Conservation (phyloP, 2,888 invertebrate species). For the Oligia latruncula region DNA sequence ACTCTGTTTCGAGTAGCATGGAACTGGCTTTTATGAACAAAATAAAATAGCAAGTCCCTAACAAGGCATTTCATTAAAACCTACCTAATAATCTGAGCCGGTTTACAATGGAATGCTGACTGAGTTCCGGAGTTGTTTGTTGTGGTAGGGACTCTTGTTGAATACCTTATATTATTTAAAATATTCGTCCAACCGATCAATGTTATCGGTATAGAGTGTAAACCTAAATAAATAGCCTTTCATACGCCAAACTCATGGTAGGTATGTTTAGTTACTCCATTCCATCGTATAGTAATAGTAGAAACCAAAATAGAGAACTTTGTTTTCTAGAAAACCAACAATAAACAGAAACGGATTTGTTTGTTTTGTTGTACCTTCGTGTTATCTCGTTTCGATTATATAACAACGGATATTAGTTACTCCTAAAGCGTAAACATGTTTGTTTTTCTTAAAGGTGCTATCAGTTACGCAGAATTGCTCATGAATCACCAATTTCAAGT, state of each 20-base stretch:
- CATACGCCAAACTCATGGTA: neutral
- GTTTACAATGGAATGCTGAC: slow-evolving; percentile 15
- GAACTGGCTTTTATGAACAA: slow-evolving; percentile 37
- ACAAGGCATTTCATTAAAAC: slow-evolving; percentile 47
- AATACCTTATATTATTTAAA: slow-evolving; percentile 12
- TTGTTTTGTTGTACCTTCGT: slow-evolving; percentile 1
- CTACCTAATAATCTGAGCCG: slow-evolving; percentile 29
- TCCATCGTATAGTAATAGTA: neutral
- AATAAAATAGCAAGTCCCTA: slow-evolving; percentile 1
- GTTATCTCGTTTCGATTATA: slow-evolving; percentile 5
- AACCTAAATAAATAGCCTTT: slow-evolving; percentile 42
- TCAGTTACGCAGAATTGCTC: neutral
- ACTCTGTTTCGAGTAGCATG: slow-evolving; percentile 39
- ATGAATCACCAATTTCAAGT: neutral
- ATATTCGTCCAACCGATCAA: neutral
- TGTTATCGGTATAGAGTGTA: neutral
- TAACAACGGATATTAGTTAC: neutral
- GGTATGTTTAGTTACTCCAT: neutral
- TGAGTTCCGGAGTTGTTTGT: neutral
- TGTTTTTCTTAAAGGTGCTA: neutral
- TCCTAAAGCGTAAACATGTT: slow-evolving; percentile 6
- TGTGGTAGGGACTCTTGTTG: neutral
- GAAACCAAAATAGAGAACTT: neutral
- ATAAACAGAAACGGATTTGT: neutral
- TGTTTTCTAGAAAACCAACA: neutral